A percentile compares a stretch with the other conserved stretches of the same genome.
Evolutionary conservation across 1,140 invertebrate species (phyloP).

Genomic region (Phymorhynchus buccinoides): DNA sequence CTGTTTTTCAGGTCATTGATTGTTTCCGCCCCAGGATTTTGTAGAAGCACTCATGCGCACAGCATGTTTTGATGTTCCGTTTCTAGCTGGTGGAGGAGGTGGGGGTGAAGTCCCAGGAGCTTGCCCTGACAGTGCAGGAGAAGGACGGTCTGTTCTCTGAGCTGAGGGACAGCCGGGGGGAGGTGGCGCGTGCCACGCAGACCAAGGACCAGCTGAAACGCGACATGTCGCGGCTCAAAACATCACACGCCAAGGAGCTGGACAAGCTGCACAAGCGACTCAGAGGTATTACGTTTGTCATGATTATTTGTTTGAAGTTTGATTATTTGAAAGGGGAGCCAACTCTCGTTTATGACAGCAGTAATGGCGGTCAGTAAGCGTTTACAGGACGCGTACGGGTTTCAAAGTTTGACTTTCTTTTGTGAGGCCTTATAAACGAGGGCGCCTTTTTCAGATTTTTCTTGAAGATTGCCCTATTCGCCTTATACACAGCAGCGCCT

Average conservation of each 20-base stretch:
- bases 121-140: conserved; percentile 61
- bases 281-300: conserved; percentile 57
- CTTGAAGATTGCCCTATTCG: too few species aligned
- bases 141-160: conserved; percentile 61
- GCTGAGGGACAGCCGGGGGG: conserved; percentile 65
- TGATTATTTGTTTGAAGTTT: too few species aligned
- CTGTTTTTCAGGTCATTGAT: background rate
- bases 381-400: too few species aligned
- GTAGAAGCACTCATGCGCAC: too few species aligned
- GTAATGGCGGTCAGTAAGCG: too few species aligned
- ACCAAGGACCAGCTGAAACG: conserved; percentile 60
- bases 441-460: too few species aligned
- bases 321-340: too few species aligned
- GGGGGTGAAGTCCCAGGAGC: conserved; percentile 53
- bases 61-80: background rate
- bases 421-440: too few species aligned
- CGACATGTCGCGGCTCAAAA: conserved; percentile 54
- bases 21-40: background rate
- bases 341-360: too few species aligned
- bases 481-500: too few species aligned
- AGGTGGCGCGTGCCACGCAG: conserved; percentile 60
- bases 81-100: conserved; percentile 51
- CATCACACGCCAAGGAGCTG: conserved; percentile 57
- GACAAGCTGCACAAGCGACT: conserved; percentile 58
- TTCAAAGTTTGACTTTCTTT: too few species aligned